Evolutionary conservation across 2,113 vertebrate genomes (phyloP).

Genomic region (Sylvietta virens): DNA sequence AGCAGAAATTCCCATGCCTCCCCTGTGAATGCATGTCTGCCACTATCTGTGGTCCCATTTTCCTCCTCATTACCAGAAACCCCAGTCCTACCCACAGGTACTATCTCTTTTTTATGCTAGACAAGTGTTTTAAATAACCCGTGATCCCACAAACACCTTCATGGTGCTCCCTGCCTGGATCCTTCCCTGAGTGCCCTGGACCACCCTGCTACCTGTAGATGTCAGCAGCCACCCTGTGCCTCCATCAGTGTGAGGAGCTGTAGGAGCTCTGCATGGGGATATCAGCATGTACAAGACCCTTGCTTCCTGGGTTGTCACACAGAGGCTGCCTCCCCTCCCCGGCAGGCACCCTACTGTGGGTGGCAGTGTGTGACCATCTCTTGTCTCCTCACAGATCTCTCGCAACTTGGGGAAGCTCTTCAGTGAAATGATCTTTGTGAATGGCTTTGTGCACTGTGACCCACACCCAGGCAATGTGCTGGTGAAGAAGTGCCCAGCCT

Average conservation of each 20-base stretch:
- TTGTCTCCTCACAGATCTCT: constrained; percentile 80
- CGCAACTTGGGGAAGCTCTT: constrained; percentile 89
- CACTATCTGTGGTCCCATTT: not conserved
- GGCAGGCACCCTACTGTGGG: not conserved
- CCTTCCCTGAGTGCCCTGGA: not conserved
- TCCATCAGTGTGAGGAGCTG: not conserved
- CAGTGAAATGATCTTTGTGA: constrained; percentile 98
- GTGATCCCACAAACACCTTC: not conserved
- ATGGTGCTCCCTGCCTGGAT: not conserved
- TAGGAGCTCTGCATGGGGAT: not conserved
- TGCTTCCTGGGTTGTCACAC: not conserved
- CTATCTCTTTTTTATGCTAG: not conserved
- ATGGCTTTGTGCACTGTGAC: constrained; percentile 97
- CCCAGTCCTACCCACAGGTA: not conserved
- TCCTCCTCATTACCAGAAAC: not conserved
- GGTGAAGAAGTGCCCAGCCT: constrained; percentile 80
- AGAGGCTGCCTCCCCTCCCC: not conserved
- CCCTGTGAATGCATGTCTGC: not conserved
- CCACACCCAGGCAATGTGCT: constrained; percentile 94
- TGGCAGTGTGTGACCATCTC: not conserved
- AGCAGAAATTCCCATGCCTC: not conserved
- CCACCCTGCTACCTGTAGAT: not conserved
- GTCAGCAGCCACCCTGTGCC: not conserved
- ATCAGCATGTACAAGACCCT: not conserved
- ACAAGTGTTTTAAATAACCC: not conserved